Conservation (phyloP, 1,140 invertebrate genomes). For the Sitobion miscanthi region DNA sequence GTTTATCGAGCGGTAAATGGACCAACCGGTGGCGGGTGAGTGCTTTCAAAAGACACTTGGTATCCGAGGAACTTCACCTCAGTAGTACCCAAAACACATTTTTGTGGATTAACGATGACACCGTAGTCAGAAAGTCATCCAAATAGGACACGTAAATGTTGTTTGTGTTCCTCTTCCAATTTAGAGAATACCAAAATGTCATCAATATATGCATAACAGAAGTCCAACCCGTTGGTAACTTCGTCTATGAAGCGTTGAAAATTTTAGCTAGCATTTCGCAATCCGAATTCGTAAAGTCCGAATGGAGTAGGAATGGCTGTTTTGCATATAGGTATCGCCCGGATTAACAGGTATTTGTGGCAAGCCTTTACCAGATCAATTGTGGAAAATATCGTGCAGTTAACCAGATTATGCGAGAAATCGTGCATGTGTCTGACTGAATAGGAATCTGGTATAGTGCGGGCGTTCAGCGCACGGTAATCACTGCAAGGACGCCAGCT, state of each 20-base stretch:
- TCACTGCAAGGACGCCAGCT: no score
- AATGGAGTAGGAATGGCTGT: constrained; percentile 62
- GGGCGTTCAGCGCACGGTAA: no score
- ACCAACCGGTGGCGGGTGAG: constrained; percentile 15
- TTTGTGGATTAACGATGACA: constrained; percentile 58
- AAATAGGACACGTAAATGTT: constrained; percentile 37
- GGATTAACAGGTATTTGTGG: constrained; percentile 63
- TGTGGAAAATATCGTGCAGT: no score
- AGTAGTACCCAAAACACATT: constrained; percentile 60
- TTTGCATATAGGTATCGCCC: constrained; percentile 61
- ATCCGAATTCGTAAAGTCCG: constrained; percentile 63
- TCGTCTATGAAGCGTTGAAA: constrained; percentile 66
- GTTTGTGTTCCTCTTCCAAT: constrained; percentile 59
- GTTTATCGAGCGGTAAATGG: no score
- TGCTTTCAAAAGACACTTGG: constrained; percentile 59
- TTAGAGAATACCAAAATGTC: constrained; percentile 62
- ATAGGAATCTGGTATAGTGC: no score
- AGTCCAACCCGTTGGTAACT: constrained; percentile 60
- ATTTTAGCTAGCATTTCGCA: constrained; percentile 62
- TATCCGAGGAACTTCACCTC: constrained; percentile 60
- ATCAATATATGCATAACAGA: constrained; percentile 62
- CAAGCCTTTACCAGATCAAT: constrained; percentile 66
- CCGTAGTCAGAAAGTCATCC: background rate
- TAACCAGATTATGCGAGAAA: no score
- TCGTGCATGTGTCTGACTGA: no score